Base-by-base conservation (phyloP, 2,888 invertebrate genomes). In the Argyra leucocephala region DNA sequence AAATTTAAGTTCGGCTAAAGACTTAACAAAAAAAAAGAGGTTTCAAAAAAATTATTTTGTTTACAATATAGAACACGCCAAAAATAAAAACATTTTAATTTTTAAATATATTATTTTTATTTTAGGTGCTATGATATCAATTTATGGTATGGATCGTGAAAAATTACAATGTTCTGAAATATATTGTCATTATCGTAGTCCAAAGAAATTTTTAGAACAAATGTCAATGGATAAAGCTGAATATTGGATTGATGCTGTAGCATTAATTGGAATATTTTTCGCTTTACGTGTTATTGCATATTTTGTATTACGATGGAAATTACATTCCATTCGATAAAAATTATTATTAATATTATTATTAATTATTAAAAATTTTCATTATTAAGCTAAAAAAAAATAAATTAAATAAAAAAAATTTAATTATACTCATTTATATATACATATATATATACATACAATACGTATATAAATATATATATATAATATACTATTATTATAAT, bases 101-200 rank as follows among this genome's bases (percentile, higher is more conserved):
- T 22, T 59, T 59, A 22, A 31, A 7, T 31, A 7, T 31, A 7
- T 31, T 31, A 10, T 31, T 61, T 36, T 61, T 26, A 26, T 64
- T 62, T 1, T 23, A 80, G 80, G 95, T 7, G 88, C 90, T 62
- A 89, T 96, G 85, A 85, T 93, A 61, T 87, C 93, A 4, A 89
- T 96, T n/a, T 96, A 96, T 76, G 94, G 95, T 22, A 87, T 88
- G 76, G 86, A 89, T 70, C 84, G 96, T 64, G 88, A 87, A 69
- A 88, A 90, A 72, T 81, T 97, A 65, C 84, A 88, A 71, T 96
- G 96, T 79, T 86, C 87, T 57, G 86, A 88, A 73, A 85, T 86
- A 9, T 93, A 91, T 78, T 93, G 93, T 80, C 91, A 91, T 74
- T 92, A 88, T 79, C 86, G 89, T 71, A 86, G 86, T 73, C 91